Percentiles rank a stretch among this genome's conserved stretches.
Evolutionary conservation across 2,113 vertebrate genomes (phyloP).

Genomic region (Machaerirhynchus nigripectus): DNA sequence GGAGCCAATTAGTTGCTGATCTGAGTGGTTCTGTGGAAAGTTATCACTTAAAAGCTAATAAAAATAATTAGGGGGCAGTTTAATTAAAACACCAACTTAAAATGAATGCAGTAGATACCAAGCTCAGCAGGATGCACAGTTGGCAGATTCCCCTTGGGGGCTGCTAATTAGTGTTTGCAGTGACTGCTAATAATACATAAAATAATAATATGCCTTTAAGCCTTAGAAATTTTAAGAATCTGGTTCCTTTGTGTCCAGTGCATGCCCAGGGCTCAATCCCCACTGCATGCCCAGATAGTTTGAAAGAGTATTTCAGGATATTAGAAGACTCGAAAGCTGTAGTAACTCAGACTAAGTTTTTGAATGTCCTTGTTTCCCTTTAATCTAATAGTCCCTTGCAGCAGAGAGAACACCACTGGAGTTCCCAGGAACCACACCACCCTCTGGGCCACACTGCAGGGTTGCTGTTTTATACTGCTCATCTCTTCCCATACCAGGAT

Average conservation of each 20-base stretch:
- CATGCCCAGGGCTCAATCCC: not conserved
- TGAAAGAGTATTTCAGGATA: not conserved
- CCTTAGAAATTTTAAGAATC: not conserved
- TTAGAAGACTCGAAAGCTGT: not conserved
- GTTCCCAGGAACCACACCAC: not conserved
- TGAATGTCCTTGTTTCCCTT: not conserved
- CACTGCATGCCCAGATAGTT: not conserved
- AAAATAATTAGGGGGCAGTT: constrained; percentile 41
- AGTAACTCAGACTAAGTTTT: not conserved
- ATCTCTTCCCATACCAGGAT: not conserved
- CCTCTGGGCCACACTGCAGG: not conserved
- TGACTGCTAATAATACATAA: constrained; percentile 33
- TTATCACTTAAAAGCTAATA: constrained; percentile 36
- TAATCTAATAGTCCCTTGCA: not conserved
- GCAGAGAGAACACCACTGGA: not conserved
- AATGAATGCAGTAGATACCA: not conserved
- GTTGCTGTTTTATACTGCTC: not conserved
- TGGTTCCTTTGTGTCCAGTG: not conserved
- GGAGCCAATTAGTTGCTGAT: not conserved
- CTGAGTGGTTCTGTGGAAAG: not conserved
- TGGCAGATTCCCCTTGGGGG: not conserved
- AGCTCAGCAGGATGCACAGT: not conserved
- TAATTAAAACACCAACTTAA: constrained; percentile 50
- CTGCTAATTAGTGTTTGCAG: constrained; percentile 21
- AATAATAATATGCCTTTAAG: not conserved